phyloP scores from a whole-genome alignment of 2,888 invertebrate genomes.

The Hirtodrosophila cameraria region DNA sequence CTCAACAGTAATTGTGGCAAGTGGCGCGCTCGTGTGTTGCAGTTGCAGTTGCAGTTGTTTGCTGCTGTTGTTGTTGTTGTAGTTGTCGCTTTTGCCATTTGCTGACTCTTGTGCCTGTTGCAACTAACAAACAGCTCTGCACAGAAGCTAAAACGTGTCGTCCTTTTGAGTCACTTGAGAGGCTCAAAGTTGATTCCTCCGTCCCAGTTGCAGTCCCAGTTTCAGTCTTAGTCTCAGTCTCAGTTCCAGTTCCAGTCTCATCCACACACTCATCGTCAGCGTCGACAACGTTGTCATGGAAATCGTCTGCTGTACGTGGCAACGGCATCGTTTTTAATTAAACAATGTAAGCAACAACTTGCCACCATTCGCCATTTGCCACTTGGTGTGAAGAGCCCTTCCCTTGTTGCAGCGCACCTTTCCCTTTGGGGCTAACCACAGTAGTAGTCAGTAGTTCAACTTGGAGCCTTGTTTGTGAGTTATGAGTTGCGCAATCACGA shows the following conservation, averaged over 20 bases:
- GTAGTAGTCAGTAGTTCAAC: slow-evolving; percentile 61
- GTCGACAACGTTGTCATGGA: slow-evolving; percentile 63
- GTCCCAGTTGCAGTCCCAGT: slow-evolving; percentile 9
- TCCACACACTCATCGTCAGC: slow-evolving; percentile 48
- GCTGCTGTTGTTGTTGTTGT: slow-evolving; percentile 25
- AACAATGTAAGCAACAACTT: slow-evolving; percentile 79
- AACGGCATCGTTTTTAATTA: slow-evolving; percentile 80
- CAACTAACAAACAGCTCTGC: slow-evolving; percentile 61
- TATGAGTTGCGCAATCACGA: slow-evolving; percentile 84
- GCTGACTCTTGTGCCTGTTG: slow-evolving; percentile 45
- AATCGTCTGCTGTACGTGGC: slow-evolving; percentile 64
- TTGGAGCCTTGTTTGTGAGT: slow-evolving; percentile 74
- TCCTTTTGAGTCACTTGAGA: slow-evolving; percentile 75
- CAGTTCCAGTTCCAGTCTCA: slow-evolving; percentile 12
- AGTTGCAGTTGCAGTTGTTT: slow-evolving; percentile 28
- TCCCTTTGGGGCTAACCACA: slow-evolving; percentile 24
- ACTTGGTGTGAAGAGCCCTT: slow-evolving; percentile 50
- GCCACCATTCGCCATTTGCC: not conserved
- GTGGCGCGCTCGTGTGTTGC: slow-evolving; percentile 53
- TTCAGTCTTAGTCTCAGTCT: slow-evolving; percentile 14
- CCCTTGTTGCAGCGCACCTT: slow-evolving; percentile 22
- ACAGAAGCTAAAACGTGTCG: slow-evolving; percentile 80
- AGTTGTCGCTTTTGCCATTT: slow-evolving; percentile 24
- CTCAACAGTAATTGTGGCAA: slow-evolving; percentile 71
- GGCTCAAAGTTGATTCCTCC: slow-evolving; percentile 26